phyloP scores from a whole-genome alignment of 1,140 invertebrate genomes.

The Bilobella aurantiaca region DNA sequence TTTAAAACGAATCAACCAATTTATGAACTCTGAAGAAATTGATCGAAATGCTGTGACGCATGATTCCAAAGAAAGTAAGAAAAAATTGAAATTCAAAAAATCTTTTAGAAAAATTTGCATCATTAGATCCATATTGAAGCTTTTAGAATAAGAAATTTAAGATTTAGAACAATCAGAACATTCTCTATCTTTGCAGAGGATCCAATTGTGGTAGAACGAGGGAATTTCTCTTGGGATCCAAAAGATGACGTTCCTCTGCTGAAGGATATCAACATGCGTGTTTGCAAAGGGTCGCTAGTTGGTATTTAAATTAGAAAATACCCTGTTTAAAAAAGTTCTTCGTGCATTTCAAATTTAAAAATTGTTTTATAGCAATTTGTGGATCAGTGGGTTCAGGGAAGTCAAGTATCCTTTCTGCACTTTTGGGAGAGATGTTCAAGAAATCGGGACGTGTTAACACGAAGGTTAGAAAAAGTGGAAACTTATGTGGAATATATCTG shows the following conservation, averaged over 20 bases:
- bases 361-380: constrained; percentile 40
- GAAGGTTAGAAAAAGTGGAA: not conserved
- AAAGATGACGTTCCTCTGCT: constrained; percentile 36
- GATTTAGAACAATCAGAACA: too few relatives aligned
- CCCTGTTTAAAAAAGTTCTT: not conserved
- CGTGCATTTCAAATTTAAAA: constrained; percentile 31
- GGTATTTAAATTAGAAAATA: not conserved
- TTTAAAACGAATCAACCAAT: constrained; percentile 38
- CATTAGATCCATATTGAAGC: too few relatives aligned
- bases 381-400: constrained; percentile 51
- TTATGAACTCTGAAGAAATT: constrained; percentile 37
- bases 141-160: too few relatives aligned
- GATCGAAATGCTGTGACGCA: constrained; percentile 33
- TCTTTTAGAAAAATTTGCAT: too few relatives aligned
- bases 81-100: not conserved
- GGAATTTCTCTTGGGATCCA: constrained; percentile 58
- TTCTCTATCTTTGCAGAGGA: constrained; percentile 47
- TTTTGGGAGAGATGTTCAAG: constrained; percentile 46
- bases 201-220: constrained; percentile 65
- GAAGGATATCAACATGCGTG: constrained; percentile 37
- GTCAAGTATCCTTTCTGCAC: constrained; percentile 46
- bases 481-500: too few relatives aligned
- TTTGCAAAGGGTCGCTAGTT: constrained; percentile 41
- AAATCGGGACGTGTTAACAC: constrained; percentile 40
- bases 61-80: constrained; percentile 15